Base-by-base conservation (phyloP, 1,140 invertebrate species). In the Dendrolimus kikuchii region DNA sequence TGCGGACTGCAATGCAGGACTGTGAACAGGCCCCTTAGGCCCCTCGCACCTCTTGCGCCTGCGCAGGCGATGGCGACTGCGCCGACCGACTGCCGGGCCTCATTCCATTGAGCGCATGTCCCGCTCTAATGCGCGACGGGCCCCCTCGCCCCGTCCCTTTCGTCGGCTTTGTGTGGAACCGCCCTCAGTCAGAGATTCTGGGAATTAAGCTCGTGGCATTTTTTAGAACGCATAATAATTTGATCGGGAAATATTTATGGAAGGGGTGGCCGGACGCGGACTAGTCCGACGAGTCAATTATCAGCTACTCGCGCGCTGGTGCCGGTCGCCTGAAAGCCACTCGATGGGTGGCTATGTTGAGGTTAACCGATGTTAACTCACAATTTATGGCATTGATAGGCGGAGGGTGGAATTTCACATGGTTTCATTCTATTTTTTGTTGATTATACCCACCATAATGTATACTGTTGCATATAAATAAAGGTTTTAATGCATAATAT, bases 221-320 rank as follows among this genome's bases (percentile, higher is more conserved):
- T 86, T 86, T 86, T 86, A 73, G 67, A 71, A 71, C 71, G 77
- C 75, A 84, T 81, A 82, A 83, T 83, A 86, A 86, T 86, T 86
- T 83, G 77, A 86, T 86, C 77, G 77, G 82, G 81, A 86, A 86
- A 86, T 86, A 84, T 86, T 86, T 86, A 84, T 84, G 74, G 82
- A 86, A 80, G 76, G 81, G 77, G 76, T 80, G 75, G 75, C 74
- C 75, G 78, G 73, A 80, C 75, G 74, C 66, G 60, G 59, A 71
- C 67, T 72, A 67, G 76, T 76, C 68, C 57, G 68, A 84, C 82
- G 74, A 80, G 82, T 83, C 81, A 86, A 86, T 86, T 86, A 86
- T 80, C 81, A 74, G 72, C 49, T 68, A 52, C 59, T 64, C 62
- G 59, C 62, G 58, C 64, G 55, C 70, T 60, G 53, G 61, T 62